These are phyloP conservation scores for Drosophila takahashii DNA, from an alignment of 1,140 invertebrate genomes.

Conservation along the genomic window DNA sequence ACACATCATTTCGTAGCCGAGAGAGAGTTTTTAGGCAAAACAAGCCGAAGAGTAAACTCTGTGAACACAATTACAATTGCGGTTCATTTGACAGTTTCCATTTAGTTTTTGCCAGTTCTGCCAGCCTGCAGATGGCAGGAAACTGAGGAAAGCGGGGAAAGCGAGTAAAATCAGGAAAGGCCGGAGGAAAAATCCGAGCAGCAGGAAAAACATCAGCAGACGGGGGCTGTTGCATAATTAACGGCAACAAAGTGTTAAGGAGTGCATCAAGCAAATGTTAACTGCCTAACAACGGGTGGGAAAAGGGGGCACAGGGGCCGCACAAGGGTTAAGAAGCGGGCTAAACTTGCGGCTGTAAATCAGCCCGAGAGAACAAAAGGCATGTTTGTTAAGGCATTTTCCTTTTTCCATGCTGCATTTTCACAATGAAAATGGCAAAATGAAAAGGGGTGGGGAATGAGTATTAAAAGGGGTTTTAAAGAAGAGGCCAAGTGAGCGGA, in stretches of 20 bases:
- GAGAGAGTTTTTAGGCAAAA: slow-evolving; percentile 50
- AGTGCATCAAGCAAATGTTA: slow-evolving; percentile 78
- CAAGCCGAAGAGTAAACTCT: slow-evolving; percentile 34
- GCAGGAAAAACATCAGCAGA: slow-evolving; percentile 14
- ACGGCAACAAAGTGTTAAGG: slow-evolving; percentile 80
- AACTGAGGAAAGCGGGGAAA: slow-evolving; percentile 1
- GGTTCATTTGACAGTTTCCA: slow-evolving; percentile 80
- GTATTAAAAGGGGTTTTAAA: neutral
- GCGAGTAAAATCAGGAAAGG: slow-evolving; percentile 6
- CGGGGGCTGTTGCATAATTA: slow-evolving; percentile 67
- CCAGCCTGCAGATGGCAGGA: slow-evolving; percentile 31
- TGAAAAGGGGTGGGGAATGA: neutral
- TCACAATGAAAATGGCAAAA: slow-evolving; percentile 11
- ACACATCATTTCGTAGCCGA: slow-evolving; percentile 57
- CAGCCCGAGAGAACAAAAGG: slow-evolving; percentile 50
- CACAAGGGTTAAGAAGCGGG: neutral
- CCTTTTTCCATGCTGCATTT: slow-evolving; percentile 10
- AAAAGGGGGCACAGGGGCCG: neutral
- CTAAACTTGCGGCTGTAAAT: slow-evolving; percentile 70
- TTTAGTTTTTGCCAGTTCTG: slow-evolving; percentile 59
- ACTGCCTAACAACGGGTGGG: slow-evolving; percentile 45
- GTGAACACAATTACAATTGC: slow-evolving; percentile 75
- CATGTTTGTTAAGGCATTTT: slow-evolving; percentile 42
- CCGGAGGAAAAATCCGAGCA: neutral
- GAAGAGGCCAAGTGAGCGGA: too few relatives aligned